Base-by-base conservation (phyloP, 1,140 invertebrate species). In the Hylaeus anthracinus region DNA sequence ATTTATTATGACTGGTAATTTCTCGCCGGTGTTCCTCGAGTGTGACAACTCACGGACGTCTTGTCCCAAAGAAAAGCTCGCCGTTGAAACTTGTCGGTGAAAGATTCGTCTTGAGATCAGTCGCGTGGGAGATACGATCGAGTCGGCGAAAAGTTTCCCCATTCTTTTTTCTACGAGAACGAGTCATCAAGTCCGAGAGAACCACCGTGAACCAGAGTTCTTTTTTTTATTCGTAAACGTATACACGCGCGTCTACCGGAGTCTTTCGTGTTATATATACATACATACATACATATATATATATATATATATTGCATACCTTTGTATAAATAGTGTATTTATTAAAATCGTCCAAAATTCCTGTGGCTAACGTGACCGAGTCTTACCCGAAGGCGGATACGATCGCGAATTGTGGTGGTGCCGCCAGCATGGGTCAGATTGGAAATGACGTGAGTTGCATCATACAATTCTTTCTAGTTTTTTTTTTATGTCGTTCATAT, bases 341-440 rank as follows among this genome's bases (percentile, higher is more conserved):
- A 72, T 82, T 70, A 10, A 85, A 89, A 83, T 71, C 75, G 61
- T 83, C 79, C 92, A 94, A 94, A 92, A 94, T 94, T 94, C 94
- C 94, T 86, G 93, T 94, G 83, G 92, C 94, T 81, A 90, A 92
- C 87, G 91, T 93, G 83, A 88, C 88, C 82, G 90, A 91, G 77
- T 87, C 91, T 84, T 89, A 90, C 84, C 92, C 90, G 85, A 92
- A 92, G 88, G 90, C 89, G 84, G 90, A 91, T 92, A 91, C 90
- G 75, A 90, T 92, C 89, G 90, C 90, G 60, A 88, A 89, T 83
- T 73, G 81, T 81, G 86, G 82, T 85, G 91, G 90, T 90, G 92
- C 92, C 84, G 91, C 88, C 87, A 94, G 90, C 78, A 95, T 95
- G 94, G 94, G 94, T 88, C 94, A 95, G 87, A 94, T 94, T 85